These are phyloP conservation scores for Cantharis flavilabris DNA, from an alignment of 2,888 invertebrate genomes.

Conservation along the genomic window DNA sequence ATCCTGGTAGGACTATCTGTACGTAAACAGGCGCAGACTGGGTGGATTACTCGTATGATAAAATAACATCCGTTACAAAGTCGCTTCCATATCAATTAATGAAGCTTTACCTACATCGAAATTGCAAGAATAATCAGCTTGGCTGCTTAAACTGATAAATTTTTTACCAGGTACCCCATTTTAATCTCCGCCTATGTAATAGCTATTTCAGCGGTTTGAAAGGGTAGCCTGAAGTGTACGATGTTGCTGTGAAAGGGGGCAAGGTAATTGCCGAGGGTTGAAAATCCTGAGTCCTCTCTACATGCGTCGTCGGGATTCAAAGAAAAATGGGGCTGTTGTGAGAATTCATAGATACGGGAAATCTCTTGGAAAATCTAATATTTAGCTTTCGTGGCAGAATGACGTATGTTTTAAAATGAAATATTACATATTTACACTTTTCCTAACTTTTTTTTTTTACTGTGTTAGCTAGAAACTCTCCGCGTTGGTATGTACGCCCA, in stretches of 20 bases:
- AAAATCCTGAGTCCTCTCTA: slow-evolving; percentile 25
- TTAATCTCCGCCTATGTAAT: slow-evolving; percentile 23
- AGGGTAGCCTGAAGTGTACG: slow-evolving; percentile 28
- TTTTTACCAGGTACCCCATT: neutral
- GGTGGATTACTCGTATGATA: slow-evolving; percentile 13
- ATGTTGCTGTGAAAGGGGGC: slow-evolving; percentile 25
- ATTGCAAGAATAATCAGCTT: neutral
- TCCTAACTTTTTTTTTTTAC: neutral
- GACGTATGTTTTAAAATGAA: slow-evolving; percentile 37
- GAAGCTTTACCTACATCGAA: neutral
- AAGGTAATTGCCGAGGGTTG: slow-evolving; percentile 32
- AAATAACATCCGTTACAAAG: neutral
- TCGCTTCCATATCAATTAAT: neutral
- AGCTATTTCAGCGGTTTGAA: slow-evolving; percentile 27
- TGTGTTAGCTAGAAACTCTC: neutral
- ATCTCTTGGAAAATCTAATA: slow-evolving; percentile 38
- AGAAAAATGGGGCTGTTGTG: slow-evolving; percentile 31
- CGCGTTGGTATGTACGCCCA: neutral
- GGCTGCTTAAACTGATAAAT: neutral
- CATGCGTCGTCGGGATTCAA: slow-evolving; percentile 27
- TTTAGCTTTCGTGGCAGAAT: slow-evolving; percentile 37
- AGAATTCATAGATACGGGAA: slow-evolving; percentile 34
- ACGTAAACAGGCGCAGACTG: slow-evolving; percentile 10
- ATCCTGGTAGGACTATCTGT: neutral
- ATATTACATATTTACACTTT: slow-evolving; percentile 35